phyloP scores from a whole-genome alignment of 2,888 invertebrate genomes.

The Aspidiotus destructor region DNA sequence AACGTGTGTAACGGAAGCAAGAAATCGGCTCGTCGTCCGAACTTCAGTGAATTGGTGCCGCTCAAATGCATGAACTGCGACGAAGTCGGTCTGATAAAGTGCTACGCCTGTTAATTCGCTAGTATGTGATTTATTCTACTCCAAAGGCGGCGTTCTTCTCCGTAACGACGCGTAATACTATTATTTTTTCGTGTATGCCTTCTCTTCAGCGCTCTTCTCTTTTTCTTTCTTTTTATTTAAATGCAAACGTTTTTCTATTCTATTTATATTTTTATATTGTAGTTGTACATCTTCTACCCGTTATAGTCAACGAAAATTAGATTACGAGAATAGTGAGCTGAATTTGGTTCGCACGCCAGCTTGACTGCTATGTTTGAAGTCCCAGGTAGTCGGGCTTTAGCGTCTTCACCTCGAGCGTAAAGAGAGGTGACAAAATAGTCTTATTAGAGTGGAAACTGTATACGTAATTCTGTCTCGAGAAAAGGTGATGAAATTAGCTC shows the following conservation, averaged over 20 bases:
- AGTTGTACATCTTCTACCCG: no score
- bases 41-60: slow-evolving; percentile 89
- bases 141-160: neutral
- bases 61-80: slow-evolving; percentile 92
- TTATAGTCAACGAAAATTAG: no score
- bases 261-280: neutral
- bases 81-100: slow-evolving; percentile 84
- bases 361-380: no score
- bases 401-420: no score
- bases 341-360: no score
- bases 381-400: no score
- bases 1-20: slow-evolving; percentile 90
- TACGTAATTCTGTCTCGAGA: no score
- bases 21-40: slow-evolving; percentile 86
- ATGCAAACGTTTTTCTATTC: neutral
- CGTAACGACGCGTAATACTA: neutral
- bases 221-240: neutral
- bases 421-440: no score
- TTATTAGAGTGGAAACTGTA: no score
- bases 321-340: no score
- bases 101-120: slow-evolving; percentile 60
- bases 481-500: no score
- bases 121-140: slow-evolving; percentile 2
- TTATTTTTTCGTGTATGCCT: neutral
- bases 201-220: neutral